Percentiles rank a stretch among this genome's conserved stretches.
Conservation (phyloP, 2,888 invertebrate genomes). For the Drosophila anomalata region DNA sequence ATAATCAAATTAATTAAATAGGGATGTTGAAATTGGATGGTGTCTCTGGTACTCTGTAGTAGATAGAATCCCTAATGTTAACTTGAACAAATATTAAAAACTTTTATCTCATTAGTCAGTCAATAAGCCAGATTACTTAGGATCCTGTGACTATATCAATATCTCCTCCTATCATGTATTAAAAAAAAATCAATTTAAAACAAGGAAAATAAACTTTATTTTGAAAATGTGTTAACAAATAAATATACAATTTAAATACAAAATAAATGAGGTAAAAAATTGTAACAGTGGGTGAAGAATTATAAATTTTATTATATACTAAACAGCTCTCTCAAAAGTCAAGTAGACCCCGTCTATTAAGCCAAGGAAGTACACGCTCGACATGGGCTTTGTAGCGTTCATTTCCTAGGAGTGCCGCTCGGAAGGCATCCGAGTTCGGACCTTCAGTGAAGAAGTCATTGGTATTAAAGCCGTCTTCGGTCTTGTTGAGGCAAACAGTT, state of each 20-base stretch:
- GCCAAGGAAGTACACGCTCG: constrained; percentile 24
- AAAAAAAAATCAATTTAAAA: background rate
- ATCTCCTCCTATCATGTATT: background rate
- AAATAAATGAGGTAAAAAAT: background rate
- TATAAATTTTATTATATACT: background rate
- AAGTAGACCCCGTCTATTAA: constrained; percentile 24
- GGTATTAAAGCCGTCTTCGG: constrained; percentile 12
- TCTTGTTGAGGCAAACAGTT: constrained; percentile 12
- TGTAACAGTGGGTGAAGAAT: background rate
- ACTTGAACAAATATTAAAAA: too few relatives aligned
- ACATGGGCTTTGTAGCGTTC: constrained; percentile 26
- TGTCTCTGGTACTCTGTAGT: too few relatives aligned
- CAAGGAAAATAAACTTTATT: background rate
- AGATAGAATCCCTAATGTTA: too few relatives aligned
- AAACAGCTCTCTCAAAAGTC: background rate
- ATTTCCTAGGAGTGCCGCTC: constrained; percentile 2
- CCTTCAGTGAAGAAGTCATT: constrained; percentile 21
- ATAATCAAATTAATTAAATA: too few relatives aligned
- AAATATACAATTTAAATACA: background rate
- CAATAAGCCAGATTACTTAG: too few relatives aligned
- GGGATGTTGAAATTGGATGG: too few relatives aligned
- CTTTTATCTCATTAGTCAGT: too few relatives aligned
- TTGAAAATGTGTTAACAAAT: background rate
- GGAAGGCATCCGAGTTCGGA: constrained; percentile 15
- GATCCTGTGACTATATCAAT: too few relatives aligned